Conservation (phyloP, 1,140 invertebrate species). For the Drosophila erecta region DNA sequence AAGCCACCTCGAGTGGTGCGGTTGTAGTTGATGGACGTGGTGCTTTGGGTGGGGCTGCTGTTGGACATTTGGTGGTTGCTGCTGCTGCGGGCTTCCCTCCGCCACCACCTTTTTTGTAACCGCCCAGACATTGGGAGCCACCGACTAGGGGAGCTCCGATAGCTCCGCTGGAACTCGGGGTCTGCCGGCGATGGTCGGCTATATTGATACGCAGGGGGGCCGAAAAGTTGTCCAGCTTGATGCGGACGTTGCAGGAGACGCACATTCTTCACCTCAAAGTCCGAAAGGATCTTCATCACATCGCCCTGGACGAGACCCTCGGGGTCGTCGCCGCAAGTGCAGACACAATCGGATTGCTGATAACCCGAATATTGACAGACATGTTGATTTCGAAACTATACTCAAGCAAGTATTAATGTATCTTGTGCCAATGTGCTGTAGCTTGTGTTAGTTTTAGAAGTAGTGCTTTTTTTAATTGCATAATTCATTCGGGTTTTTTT, state of each 20-base stretch:
- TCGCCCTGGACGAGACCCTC: conserved; percentile 95
- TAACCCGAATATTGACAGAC: conserved; percentile 50
- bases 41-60: conserved; percentile 45
- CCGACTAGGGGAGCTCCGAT: conserved; percentile 4
- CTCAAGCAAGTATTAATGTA: not conserved
- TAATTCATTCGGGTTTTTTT: no score
- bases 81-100: no score
- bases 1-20: conserved; percentile 7
- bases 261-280: conserved; percentile 91
- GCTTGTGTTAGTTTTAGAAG: no score
- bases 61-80: conserved; percentile 17
- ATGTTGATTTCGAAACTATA: no score
- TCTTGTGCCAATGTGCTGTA: no score
- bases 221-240: conserved; percentile 88
- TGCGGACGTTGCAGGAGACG: conserved; percentile 91
- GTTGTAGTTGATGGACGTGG: conserved; percentile 19
- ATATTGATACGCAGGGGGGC: conserved; percentile 92
- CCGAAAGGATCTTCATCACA: conserved; percentile 94
- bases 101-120: conserved; percentile 46
- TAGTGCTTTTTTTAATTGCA: no score
- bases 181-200: conserved; percentile 90
- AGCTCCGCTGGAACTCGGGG: not conserved
- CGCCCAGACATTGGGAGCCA: conserved; percentile 4
- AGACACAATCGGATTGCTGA: conserved; percentile 65
- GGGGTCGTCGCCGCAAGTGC: conserved; percentile 87